Conservation (phyloP, 2,888 invertebrate species). For the Cyclophora punctaria region DNA sequence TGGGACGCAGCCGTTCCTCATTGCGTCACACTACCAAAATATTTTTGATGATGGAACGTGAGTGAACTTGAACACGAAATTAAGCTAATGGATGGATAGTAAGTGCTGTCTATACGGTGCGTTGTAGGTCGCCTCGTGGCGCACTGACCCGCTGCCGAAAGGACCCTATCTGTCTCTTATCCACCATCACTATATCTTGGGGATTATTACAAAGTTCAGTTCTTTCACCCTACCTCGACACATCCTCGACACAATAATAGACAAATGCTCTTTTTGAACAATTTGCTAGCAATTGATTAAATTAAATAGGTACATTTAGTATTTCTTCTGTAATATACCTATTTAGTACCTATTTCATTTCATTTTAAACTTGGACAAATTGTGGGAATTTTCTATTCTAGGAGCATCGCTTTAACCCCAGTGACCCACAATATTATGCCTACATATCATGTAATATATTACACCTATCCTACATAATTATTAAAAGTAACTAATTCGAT, state of each 20-base stretch:
- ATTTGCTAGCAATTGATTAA: too few relatives aligned
- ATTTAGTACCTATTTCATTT: not conserved
- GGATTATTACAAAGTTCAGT: too few relatives aligned
- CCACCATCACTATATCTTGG: not conserved
- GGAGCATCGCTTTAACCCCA: not conserved
- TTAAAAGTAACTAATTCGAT: not conserved
- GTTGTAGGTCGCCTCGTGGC: slow-evolving; percentile 63
- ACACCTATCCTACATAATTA: too few relatives aligned
- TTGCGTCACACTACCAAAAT: slow-evolving; percentile 74
- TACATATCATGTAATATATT: too few relatives aligned
- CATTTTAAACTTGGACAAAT: not conserved
- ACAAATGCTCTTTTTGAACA: too few relatives aligned
- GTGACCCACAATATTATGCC: too few relatives aligned
- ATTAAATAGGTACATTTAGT: too few relatives aligned
- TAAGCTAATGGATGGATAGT: slow-evolving; percentile 65
- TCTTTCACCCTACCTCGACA: too few relatives aligned
- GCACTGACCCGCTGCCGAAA: slow-evolving; percentile 60
- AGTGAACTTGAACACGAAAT: slow-evolving; percentile 73
- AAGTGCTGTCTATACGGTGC: slow-evolving; percentile 12
- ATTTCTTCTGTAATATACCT: too few relatives aligned
- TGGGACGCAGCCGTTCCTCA: slow-evolving; percentile 47
- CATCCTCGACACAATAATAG: too few relatives aligned
- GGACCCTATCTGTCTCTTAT: slow-evolving; percentile 40
- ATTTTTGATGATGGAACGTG: slow-evolving; percentile 74
- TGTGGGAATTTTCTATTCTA: too few relatives aligned